Evolutionary conservation across 2,113 vertebrate genomes (phyloP).

Genomic region (Lamprologus sp.): DNA sequence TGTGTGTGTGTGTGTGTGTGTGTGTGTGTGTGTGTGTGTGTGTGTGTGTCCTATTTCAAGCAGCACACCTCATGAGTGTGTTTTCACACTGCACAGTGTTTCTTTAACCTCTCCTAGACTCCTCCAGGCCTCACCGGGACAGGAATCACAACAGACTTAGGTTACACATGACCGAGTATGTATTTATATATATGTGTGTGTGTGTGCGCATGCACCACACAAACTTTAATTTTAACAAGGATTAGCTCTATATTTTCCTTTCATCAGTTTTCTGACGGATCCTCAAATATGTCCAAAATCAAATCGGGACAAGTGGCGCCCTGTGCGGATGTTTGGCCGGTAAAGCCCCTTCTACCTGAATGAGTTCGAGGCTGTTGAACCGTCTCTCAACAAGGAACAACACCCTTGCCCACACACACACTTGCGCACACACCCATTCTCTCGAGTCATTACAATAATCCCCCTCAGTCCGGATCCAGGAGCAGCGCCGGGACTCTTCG

Average conservation of each 20-base stretch:
- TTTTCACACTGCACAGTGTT: constrained; percentile 65
- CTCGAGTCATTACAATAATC: constrained; percentile 57
- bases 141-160: constrained; percentile 74
- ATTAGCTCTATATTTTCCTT: constrained; percentile 76
- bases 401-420: constrained; percentile 29
- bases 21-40: constrained; percentile 1
- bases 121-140: constrained; percentile 60
- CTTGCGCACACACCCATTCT: not conserved
- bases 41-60: constrained; percentile 52
- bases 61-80: constrained; percentile 63
- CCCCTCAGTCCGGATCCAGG: constrained; percentile 38
- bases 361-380: constrained; percentile 41
- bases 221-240: constrained; percentile 61
- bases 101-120: constrained; percentile 70
- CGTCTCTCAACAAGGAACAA: constrained; percentile 49
- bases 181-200: not conserved
- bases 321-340: constrained; percentile 70
- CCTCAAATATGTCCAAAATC: constrained; percentile 66
- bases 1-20: constrained; percentile 36
- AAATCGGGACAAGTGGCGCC: constrained; percentile 66
- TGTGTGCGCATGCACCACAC: not conserved
- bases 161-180: constrained; percentile 65
- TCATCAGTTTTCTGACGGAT: constrained; percentile 68
- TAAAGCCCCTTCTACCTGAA: constrained; percentile 48
- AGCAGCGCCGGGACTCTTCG: not conserved